Evolutionary conservation across 2,113 vertebrate species (phyloP).

Genomic region (Phocoena sinus): DNA sequence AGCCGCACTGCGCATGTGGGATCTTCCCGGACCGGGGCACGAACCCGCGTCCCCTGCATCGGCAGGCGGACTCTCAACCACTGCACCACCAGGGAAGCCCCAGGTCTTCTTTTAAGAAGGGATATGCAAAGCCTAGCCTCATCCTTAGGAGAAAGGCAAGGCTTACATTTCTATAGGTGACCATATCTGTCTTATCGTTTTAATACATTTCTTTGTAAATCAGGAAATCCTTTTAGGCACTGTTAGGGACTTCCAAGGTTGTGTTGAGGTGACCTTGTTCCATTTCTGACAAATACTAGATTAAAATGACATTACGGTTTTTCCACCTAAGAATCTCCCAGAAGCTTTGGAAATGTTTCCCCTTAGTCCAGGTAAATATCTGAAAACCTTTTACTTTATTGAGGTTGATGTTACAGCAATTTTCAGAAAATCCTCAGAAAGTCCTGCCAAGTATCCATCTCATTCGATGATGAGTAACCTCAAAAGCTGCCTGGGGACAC

Average conservation of each 20-base stretch:
- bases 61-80: no score
- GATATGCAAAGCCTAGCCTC: rapidly evolving
- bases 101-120: not conserved
- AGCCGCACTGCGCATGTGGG: no score
- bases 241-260: not conserved
- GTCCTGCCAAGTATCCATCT: not conserved
- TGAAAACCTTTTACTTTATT: not conserved
- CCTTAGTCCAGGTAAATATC: not conserved
- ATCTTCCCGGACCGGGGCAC: no score
- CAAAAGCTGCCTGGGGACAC: not conserved
- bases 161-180: not conserved
- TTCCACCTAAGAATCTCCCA: not conserved
- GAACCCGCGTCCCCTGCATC: no score
- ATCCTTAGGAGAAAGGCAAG: not conserved
- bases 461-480: not conserved
- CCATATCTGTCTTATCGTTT: not conserved
- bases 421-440: not conserved
- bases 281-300: not conserved
- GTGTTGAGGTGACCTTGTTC: not conserved
- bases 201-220: not conserved
- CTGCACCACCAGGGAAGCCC: no score
- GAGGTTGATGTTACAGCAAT: not conserved
- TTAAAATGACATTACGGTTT: conserved; percentile 13
- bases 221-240: not conserved
- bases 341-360: conserved; percentile 25